These are phyloP conservation scores for Tokudaia tokunoshimensis DNA, from an alignment of 2,797 vertebrate genomes.

Conservation along the genomic window DNA sequence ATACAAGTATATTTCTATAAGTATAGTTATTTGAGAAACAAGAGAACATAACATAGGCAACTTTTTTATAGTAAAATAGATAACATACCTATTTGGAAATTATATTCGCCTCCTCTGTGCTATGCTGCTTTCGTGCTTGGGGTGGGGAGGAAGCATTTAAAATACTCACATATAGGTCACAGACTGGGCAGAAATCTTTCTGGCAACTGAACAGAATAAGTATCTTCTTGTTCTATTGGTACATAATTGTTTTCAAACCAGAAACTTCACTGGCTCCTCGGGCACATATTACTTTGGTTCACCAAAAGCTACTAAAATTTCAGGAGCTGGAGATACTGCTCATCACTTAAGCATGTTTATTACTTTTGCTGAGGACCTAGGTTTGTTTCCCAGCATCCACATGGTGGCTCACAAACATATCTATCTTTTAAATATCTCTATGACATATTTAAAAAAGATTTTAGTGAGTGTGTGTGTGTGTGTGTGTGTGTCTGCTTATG, in stretches of 20 bases:
- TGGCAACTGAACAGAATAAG: not conserved
- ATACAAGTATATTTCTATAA: not conserved
- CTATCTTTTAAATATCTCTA: too few relatives aligned
- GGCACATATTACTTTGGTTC: not conserved
- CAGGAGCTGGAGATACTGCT: not conserved
- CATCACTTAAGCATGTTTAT: not conserved
- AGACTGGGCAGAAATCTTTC: not conserved
- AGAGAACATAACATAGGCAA: not conserved
- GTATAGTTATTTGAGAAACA: not conserved
- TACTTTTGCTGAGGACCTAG: not conserved
- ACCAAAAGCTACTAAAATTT: not conserved
- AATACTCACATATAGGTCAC: not conserved
- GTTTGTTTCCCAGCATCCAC: not conserved
- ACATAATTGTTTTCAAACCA: not conserved
- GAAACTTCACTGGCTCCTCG: not conserved
- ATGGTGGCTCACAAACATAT: not conserved
- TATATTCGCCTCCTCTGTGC: not conserved
- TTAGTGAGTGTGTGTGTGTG: too few relatives aligned
- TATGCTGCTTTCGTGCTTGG: not conserved
- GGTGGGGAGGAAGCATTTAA: not conserved
- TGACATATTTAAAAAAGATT: not conserved
- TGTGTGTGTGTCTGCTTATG: not conserved
- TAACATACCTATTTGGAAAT: not conserved
- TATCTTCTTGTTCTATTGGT: not conserved
- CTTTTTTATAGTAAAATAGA: not conserved